phyloP scores from a whole-genome alignment of 92 coral and sea anemone genomes.

The Heteractis magnifica region DNA sequence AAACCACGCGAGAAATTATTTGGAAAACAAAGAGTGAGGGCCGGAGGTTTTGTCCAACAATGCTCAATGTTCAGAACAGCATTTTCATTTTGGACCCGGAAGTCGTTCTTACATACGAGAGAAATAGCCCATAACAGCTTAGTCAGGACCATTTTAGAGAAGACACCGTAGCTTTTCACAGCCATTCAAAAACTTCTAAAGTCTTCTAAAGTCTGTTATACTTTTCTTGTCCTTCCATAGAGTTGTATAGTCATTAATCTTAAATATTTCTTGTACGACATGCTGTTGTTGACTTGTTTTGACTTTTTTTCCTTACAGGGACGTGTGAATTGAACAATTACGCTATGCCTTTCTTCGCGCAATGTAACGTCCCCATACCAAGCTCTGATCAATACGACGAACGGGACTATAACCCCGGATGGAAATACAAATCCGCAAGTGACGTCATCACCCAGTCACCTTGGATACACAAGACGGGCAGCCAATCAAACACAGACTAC shows the following conservation, averaged over 20 bases:
- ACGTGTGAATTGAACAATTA: slow-evolving; percentile 23
- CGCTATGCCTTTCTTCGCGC: neutral
- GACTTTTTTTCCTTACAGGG: slow-evolving; percentile 3
- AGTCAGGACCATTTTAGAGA: neutral
- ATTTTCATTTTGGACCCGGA: too few species aligned
- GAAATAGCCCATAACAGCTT: neutral
- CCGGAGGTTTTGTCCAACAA: too few species aligned
- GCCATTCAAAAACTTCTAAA: neutral
- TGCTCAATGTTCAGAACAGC: too few species aligned
- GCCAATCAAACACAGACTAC: slow-evolving; percentile 63
- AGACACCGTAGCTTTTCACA: neutral
- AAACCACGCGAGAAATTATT: too few species aligned
- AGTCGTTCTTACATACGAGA: too few species aligned
- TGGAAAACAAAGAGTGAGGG: too few species aligned
- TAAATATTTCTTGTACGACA: too few species aligned
- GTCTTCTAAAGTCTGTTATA: neutral
- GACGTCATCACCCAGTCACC: slow-evolving; percentile 45
- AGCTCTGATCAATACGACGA: slow-evolving; percentile 28
- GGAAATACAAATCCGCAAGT: slow-evolving; percentile 19
- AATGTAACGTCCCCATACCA: slow-evolving; percentile 32
- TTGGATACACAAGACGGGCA: slow-evolving; percentile 55
- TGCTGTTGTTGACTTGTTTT: too few species aligned
- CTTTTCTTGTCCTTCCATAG: too few species aligned
- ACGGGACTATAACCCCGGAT: slow-evolving; percentile 33
- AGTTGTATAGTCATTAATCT: too few species aligned